These are phyloP conservation scores for Hephaestus fuliginosus DNA, from an alignment of 2,797 vertebrate genomes.

Conservation along the genomic window DNA sequence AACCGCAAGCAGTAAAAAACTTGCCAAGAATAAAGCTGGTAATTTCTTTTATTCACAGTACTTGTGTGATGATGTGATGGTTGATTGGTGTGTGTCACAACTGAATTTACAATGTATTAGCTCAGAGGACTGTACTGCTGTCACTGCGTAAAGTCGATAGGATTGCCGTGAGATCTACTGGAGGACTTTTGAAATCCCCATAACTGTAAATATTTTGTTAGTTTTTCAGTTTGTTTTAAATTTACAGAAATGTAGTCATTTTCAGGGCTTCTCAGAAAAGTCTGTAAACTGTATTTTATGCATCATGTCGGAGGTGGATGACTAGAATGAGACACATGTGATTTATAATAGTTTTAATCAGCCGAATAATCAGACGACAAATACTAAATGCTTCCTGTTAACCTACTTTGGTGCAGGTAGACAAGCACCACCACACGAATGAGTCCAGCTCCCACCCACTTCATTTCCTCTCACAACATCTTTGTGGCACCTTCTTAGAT, in stretches of 20 bases:
- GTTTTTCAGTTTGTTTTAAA: background rate
- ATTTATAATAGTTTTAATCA: background rate
- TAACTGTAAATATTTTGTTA: slow-evolving; percentile 1
- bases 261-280: background rate
- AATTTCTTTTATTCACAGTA: slow-evolving; percentile 58
- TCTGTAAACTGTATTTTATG: background rate
- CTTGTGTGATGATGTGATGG: background rate
- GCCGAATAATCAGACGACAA: background rate
- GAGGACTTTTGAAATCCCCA: background rate
- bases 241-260: background rate
- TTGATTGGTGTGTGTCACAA: background rate
- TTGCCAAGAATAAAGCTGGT: slow-evolving; percentile 99
- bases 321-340: background rate
- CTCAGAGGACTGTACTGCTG: background rate
- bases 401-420: background rate
- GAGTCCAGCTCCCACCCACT: background rate
- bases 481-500: background rate
- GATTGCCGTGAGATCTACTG: background rate
- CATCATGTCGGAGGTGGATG: background rate
- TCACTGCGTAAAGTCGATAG: background rate
- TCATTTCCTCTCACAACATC: background rate
- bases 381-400: background rate
- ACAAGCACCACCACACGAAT: background rate
- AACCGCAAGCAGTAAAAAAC: slow-evolving; percentile 99
- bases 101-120: background rate